These are phyloP conservation scores for Macheiramphus alcinus DNA, from an alignment of 2,113 vertebrate species.

Conservation along the genomic window DNA sequence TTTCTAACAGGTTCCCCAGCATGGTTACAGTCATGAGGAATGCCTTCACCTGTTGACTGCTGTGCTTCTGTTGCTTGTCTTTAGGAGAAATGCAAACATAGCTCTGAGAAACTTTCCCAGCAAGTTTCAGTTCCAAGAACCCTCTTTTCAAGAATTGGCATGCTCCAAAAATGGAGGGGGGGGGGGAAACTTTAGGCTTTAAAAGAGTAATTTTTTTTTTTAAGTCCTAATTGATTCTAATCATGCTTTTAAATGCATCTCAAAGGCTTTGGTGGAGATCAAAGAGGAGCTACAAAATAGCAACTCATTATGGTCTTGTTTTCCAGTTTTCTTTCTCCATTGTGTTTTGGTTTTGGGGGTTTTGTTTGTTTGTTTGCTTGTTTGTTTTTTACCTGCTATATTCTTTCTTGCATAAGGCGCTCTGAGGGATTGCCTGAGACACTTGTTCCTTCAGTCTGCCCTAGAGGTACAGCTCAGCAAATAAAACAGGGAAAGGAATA, in stretches of 20 bases:
- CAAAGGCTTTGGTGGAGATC: rapidly evolving
- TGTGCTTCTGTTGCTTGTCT: neutral
- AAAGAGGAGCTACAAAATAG: neutral
- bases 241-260: neutral
- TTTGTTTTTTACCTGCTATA: neutral
- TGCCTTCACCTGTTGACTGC: neutral
- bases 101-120: neutral
- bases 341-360: no score
- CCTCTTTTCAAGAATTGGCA: neutral
- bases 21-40: neutral
- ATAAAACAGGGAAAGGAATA: neutral
- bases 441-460: neutral
- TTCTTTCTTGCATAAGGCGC: neutral
- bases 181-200: neutral
- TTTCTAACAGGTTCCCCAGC: neutral
- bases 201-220: neutral
- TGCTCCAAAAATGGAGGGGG: neutral
- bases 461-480: neutral
- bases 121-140: neutral
- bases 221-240: neutral
- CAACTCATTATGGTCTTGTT: neutral
- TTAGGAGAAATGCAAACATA: neutral
- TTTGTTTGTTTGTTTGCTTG: neutral
- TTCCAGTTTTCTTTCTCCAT: neutral
- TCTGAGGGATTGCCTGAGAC: neutral